Percentiles rank a stretch among this genome's conserved stretches.
These are phyloP conservation scores for Pyxicephalus adspersus DNA, from an alignment of 2,113 vertebrate genomes.

Conservation along the genomic window DNA sequence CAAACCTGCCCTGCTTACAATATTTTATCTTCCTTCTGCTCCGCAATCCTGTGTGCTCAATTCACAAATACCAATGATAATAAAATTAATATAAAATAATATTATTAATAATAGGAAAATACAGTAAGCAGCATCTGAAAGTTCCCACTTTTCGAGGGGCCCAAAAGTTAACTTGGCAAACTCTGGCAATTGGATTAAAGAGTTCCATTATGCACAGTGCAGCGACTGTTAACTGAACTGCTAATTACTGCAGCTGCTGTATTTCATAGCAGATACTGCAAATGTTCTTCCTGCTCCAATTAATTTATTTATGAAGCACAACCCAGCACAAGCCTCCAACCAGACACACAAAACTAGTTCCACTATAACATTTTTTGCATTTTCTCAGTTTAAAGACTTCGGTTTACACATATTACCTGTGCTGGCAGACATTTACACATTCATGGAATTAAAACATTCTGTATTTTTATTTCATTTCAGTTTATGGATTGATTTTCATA, in stretches of 20 bases:
- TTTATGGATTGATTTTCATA: too few relatives aligned
- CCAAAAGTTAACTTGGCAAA: neutral
- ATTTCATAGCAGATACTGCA: neutral
- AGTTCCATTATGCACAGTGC: constrained; percentile 13
- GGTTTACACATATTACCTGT: neutral
- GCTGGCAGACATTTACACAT: neutral
- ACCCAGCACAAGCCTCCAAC: neutral
- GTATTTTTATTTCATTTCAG: too few relatives aligned
- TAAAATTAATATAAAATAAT: neutral
- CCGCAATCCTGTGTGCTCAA: too few relatives aligned
- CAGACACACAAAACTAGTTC: neutral
- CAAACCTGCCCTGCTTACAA: too few relatives aligned
- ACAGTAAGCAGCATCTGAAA: neutral
- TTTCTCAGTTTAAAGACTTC: neutral
- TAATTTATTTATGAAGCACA: neutral
- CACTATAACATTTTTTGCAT: neutral
- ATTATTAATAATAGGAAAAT: neutral
- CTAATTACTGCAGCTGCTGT: constrained; percentile 15
- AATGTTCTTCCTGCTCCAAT: neutral
- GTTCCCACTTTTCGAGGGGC: neutral
- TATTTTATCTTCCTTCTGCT: neutral
- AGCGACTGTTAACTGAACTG: constrained; percentile 2
- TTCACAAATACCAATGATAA: too few relatives aligned
- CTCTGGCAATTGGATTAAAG: neutral
- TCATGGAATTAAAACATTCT: neutral